These are phyloP conservation scores for Rhodeus uyekii DNA, from an alignment of 2,797 vertebrate genomes.

Conservation along the genomic window DNA sequence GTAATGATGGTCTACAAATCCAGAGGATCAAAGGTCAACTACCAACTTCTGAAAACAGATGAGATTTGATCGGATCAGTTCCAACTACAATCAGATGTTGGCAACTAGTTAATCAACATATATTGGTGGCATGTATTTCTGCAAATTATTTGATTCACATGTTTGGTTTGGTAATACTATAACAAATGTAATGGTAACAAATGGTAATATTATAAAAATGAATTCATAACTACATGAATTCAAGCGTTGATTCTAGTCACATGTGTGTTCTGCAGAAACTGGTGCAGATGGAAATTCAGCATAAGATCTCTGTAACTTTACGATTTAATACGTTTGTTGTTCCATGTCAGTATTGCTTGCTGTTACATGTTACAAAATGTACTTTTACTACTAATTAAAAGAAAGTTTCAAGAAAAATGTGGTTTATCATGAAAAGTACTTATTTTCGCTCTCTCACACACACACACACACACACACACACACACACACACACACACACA, in stretches of 20 bases:
- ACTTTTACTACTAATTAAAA: not conserved
- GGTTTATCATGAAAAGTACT: too few species aligned
- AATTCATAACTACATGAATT: too few species aligned
- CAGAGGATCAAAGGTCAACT: slow-evolving; percentile 30
- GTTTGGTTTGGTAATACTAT: not conserved
- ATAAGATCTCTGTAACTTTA: not conserved
- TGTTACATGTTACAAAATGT: not conserved
- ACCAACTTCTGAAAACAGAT: slow-evolving; percentile 25
- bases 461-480: too few species aligned
- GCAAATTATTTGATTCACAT: not conserved
- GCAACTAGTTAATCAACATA: not conserved
- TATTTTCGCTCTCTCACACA: too few species aligned
- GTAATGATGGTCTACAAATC: slow-evolving; percentile 28
- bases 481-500: too few species aligned
- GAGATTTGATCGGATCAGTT: slow-evolving; percentile 12
- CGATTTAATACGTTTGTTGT: too few species aligned
- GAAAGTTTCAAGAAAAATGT: not conserved
- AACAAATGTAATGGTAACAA: too few species aligned
- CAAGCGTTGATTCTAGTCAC: too few species aligned
- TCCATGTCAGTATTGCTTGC: too few species aligned
- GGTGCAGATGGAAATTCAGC: too few species aligned
- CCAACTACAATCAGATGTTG: not conserved
- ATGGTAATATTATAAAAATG: too few species aligned
- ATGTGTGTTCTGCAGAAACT: too few species aligned
- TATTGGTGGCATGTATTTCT: not conserved